phyloP scores from a whole-genome alignment of 1,140 invertebrate genomes.

The Ceratina japonica region DNA sequence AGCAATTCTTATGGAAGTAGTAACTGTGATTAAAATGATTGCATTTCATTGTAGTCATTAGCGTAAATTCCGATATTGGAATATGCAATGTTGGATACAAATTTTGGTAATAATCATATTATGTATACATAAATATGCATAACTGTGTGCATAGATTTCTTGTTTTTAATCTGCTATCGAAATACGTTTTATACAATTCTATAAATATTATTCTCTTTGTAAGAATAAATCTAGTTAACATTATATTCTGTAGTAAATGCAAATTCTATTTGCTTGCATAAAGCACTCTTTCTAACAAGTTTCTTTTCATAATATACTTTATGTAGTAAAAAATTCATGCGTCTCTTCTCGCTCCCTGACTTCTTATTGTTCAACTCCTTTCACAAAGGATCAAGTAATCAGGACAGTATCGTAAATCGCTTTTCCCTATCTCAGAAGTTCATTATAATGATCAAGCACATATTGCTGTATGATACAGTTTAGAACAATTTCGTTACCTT shows the following conservation, averaged over 20 bases:
- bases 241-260: conserved; percentile 33
- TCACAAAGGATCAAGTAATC: conserved; percentile 1
- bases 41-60: conserved; percentile 19
- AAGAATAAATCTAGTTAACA: conserved; percentile 32
- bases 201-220: conserved; percentile 43
- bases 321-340: conserved; percentile 12
- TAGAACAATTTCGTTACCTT: conserved; percentile 16
- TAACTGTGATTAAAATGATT: conserved; percentile 39
- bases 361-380: background rate
- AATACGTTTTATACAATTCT: conserved; percentile 62
- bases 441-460: conserved; percentile 11
- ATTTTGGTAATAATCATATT: conserved; percentile 20
- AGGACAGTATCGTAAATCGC: background rate
- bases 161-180: conserved; percentile 39
- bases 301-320: conserved; percentile 6
- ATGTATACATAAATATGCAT: conserved; percentile 37
- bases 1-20: conserved; percentile 25
- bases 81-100: conserved; percentile 9
- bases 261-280: conserved; percentile 39
- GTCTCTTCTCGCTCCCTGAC: background rate
- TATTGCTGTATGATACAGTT: conserved; percentile 20
- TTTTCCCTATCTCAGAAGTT: conserved; percentile 12
- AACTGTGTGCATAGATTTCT: conserved; percentile 30
- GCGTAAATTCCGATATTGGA: conserved; percentile 5
- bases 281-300: conserved; percentile 26